Evolutionary conservation across 64 coral and sea anemone species (phyloP), one percentile per base, ranked within the genome.

Genomic region (Dendronephthya gigantea): DNA sequence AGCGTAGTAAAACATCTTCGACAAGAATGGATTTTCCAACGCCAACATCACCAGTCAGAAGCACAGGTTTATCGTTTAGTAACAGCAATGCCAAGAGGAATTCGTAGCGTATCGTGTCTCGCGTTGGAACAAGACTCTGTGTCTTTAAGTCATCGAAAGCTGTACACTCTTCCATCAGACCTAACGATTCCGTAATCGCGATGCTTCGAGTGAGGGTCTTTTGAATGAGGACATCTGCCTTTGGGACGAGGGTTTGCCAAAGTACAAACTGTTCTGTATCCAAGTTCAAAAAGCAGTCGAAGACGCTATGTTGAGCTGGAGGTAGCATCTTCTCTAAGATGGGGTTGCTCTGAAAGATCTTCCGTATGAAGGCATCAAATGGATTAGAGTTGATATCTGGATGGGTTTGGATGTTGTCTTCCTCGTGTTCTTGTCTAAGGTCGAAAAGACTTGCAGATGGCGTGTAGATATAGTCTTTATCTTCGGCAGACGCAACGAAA

Each of bases 101-200:
- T 19, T 68, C 86, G 45, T 98, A 93, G 10, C 95, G 92, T 39
- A 93, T 82, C 23, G 92, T 98, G 37, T 98, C 95, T 23, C 91
- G 68, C 28, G 95, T 98, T 33, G 95, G 95, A 1, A 98, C 92
- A 23, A 98, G 83, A 55, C 91, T 93, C 23, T 89, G 89, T 23
- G 58, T 5, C 58, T 22, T n/a, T 22, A 5, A 8, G 5, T 36
- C 31, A 34, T 89, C 91, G 32, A 90, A 22, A 22, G 86, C 68
- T n/a, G 83, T 81, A 27, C 87, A 81, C 33, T 98, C 92, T 22
- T 93, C 95, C 0, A 93, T 58, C 38, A 86, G 84, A 29, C 90
- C 88, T 2, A 86, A 2, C 16, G 87, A 85, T 39, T 98, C 95
- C 7, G 92, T 66, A 32, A 91, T 86, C 9, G 90, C 92, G 11